phyloP scores from a whole-genome alignment of 2,888 invertebrate genomes.

The Lysandra bellargus region DNA sequence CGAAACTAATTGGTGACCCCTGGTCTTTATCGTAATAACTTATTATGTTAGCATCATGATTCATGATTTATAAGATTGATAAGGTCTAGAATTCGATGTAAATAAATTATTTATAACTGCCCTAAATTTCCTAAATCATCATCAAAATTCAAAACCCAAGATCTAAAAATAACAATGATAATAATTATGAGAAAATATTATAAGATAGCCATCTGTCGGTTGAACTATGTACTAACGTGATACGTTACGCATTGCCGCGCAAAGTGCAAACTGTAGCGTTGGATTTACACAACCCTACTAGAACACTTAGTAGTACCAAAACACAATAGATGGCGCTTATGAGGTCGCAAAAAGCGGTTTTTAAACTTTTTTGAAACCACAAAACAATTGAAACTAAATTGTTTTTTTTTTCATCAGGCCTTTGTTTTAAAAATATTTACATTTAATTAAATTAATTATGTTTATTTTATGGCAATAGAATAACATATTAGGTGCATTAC shows the following conservation, averaged over 20 bases:
- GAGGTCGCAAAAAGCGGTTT: not conserved
- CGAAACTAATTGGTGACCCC: too few species aligned
- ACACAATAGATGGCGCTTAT: not conserved
- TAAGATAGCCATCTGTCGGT: slow-evolving; percentile 4
- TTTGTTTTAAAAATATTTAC: not conserved
- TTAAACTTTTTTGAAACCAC: not conserved
- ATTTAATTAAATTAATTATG: too few species aligned
- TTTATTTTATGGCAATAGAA: not conserved
- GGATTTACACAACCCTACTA: not conserved
- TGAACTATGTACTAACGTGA: not conserved
- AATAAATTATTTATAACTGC: not conserved
- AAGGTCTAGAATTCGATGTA: not conserved
- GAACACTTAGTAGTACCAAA: not conserved
- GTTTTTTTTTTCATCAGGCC: not conserved
- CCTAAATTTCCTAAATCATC: not conserved
- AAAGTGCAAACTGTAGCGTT: not conserved
- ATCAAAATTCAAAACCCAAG: not conserved
- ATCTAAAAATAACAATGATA: not conserved
- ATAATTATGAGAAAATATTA: not conserved
- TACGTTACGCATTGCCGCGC: not conserved
- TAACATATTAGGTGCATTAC: slow-evolving; percentile 50
- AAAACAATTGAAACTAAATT: too few species aligned
- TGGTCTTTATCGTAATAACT: too few species aligned
- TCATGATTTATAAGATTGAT: not conserved
- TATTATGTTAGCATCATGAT: not conserved